phyloP scores from a whole-genome alignment of 1,140 invertebrate species.

The Vanessa tameamea region DNA sequence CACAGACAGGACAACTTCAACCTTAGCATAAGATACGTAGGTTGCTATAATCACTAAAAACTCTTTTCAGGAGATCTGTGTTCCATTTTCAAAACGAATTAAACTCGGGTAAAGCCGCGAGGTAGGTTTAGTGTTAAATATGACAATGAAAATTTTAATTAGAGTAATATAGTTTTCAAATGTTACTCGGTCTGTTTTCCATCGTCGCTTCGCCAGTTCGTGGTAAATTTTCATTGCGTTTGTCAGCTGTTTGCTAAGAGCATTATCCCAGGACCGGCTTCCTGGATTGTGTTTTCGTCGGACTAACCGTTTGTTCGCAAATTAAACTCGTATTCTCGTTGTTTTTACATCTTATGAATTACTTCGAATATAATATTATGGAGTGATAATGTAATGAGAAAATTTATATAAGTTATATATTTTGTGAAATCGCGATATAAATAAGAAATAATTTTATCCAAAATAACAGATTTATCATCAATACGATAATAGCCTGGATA shows the following conservation, averaged over 20 bases:
- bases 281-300: constrained; percentile 52
- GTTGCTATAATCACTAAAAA: no score
- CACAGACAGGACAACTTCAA: no score
- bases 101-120: no score
- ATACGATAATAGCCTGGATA: no score
- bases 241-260: constrained; percentile 67
- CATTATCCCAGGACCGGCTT: constrained; percentile 56
- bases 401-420: no score
- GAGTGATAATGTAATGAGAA: not conserved
- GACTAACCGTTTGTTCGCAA: constrained; percentile 50
- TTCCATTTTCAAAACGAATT: no score
- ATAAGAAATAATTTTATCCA: no score
- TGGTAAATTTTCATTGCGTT: constrained; percentile 50
- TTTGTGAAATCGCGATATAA: no score
- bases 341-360: constrained; percentile 12
- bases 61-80: no score
- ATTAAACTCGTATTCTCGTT: constrained; percentile 35
- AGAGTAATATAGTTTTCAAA: constrained; percentile 15
- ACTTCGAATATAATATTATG: no score
- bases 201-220: constrained; percentile 44
- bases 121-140: not conserved
- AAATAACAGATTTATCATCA: no score
- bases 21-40: no score
- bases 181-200: constrained; percentile 42
- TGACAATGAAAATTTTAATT: constrained; percentile 17